Conservation (phyloP, 2,797 vertebrate genomes). For the Myotis pilosus region DNA sequence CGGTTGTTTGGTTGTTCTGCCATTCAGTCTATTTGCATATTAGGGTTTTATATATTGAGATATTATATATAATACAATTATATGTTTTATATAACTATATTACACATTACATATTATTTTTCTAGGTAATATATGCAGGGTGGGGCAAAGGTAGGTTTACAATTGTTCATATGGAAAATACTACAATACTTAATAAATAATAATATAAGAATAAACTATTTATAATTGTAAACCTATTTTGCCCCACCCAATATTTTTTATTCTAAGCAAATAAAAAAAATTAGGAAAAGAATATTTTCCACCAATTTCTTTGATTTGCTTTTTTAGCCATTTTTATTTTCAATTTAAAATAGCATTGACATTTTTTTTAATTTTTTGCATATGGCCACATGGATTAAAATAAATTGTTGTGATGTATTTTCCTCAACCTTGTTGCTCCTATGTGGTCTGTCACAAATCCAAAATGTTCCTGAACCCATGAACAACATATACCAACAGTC, state of each 20-base stretch:
- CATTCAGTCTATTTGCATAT: too few species aligned
- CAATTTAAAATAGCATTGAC: neutral
- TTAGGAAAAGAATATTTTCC: neutral
- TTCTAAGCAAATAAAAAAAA: neutral
- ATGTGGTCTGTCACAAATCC: neutral
- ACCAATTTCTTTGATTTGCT: neutral
- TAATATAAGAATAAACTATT: neutral
- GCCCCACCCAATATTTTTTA: neutral
- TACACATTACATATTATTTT: neutral
- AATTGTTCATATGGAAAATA: neutral
- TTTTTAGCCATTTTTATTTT: constrained; percentile 36
- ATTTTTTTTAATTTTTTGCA: neutral
- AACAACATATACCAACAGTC: neutral
- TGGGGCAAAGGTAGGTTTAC: neutral
- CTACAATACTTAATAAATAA: neutral
- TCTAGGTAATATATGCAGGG: neutral
- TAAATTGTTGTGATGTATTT: neutral
- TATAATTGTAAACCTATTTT: neutral
- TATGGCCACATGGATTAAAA: neutral
- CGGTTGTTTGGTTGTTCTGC: too few species aligned
- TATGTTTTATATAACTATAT: neutral
- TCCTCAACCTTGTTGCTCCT: neutral
- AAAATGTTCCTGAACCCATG: neutral
- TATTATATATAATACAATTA: neutral
- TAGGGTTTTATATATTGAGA: too few species aligned